These are phyloP conservation scores for Drosophila quadrilineata DNA, from an alignment of 1,140 invertebrate species.

Conservation along the genomic window DNA sequence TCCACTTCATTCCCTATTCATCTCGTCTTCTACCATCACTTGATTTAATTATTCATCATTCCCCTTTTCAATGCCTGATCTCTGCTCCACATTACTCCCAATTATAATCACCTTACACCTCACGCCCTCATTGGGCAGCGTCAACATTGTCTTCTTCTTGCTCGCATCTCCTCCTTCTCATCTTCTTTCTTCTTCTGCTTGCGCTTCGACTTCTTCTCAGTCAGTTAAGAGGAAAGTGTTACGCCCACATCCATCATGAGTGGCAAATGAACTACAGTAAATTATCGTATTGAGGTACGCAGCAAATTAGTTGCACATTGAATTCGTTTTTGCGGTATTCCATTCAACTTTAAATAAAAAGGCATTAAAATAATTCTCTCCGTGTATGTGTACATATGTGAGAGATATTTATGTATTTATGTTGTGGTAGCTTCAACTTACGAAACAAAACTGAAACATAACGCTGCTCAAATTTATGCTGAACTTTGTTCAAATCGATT, in stretches of 20 bases:
- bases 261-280: slow-evolving; percentile 4
- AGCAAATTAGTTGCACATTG: slow-evolving; percentile 11
- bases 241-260: background rate
- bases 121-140: too few relatives aligned
- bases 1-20: too few relatives aligned
- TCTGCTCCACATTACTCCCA: too few relatives aligned
- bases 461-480: slow-evolving; percentile 29
- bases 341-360: background rate
- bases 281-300: background rate
- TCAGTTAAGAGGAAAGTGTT: background rate
- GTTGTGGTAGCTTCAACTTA: slow-evolving; percentile 17
- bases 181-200: background rate
- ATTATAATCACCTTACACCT: too few relatives aligned
- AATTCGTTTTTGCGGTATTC: slow-evolving; percentile 4
- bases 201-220: background rate
- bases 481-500: slow-evolving; percentile 34
- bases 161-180: too few relatives aligned
- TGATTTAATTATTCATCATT: too few relatives aligned
- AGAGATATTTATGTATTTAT: slow-evolving; percentile 3
- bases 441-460: slow-evolving; percentile 13
- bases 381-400: background rate
- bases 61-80: too few relatives aligned
- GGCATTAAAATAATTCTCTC: too few relatives aligned
- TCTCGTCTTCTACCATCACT: too few relatives aligned
- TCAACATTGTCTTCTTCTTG: too few relatives aligned